phyloP scores from a whole-genome alignment of 2,888 invertebrate genomes.

The Salticus scenicus region DNA sequence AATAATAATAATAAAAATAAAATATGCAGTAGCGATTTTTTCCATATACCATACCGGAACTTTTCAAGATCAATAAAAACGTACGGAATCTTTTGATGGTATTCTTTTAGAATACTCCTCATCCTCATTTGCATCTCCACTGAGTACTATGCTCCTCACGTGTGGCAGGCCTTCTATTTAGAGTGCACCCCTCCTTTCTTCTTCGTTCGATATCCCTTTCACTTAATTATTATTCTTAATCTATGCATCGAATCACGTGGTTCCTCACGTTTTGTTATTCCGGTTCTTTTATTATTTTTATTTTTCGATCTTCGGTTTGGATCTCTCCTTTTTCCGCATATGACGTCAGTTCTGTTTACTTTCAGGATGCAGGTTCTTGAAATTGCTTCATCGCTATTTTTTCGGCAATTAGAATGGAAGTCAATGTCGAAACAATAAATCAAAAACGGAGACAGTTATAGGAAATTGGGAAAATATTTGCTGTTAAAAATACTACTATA shows the following conservation, averaged over 20 bases:
- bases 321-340: constrained; percentile 40
- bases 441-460: neutral
- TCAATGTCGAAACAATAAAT: constrained; percentile 34
- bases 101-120: neutral
- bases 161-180: constrained; percentile 24
- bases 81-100: too few species aligned
- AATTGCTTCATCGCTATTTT: neutral
- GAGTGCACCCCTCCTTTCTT: constrained; percentile 26
- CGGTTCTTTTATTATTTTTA: constrained; percentile 16
- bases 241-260: constrained; percentile 66
- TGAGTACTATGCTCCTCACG: constrained; percentile 54
- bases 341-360: constrained; percentile 49
- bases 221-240: constrained; percentile 69
- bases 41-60: too few species aligned
- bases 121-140: constrained; percentile 52
- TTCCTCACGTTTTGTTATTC: neutral
- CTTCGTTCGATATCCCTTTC: constrained; percentile 61
- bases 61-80: too few species aligned
- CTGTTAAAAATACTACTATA: too few species aligned
- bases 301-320: constrained; percentile 5
- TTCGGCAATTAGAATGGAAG: constrained; percentile 15
- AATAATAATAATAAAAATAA: too few species aligned
- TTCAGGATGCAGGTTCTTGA: neutral
- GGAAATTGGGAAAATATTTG: neutral
- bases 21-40: too few species aligned